Conservation (phyloP, 2,113 vertebrate genomes). For the Tinamus guttatus region DNA sequence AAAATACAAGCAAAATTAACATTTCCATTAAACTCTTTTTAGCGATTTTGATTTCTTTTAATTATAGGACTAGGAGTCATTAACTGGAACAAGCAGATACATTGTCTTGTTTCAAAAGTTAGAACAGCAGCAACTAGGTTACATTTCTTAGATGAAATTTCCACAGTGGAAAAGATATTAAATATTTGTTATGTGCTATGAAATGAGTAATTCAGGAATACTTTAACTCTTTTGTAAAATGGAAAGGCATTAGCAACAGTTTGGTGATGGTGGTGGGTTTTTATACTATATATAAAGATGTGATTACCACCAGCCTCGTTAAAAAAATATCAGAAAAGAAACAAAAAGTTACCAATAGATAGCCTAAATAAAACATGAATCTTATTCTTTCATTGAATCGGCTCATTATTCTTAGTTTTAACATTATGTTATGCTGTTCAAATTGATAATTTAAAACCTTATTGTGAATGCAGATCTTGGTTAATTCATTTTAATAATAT, state of each 20-base stretch:
- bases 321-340: background rate
- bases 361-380: background rate
- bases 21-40: background rate
- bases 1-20: background rate
- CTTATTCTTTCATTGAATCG: background rate
- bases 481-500: background rate
- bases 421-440: background rate
- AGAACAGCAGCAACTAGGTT: background rate
- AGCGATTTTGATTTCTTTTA: background rate
- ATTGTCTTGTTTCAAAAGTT: background rate
- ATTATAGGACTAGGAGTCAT: background rate
- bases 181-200: background rate
- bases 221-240: constrained; percentile 12
- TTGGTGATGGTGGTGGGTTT: background rate
- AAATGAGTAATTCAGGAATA: background rate
- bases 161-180: constrained; percentile 22
- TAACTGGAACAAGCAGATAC: background rate
- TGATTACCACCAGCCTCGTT: background rate
- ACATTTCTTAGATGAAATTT: constrained; percentile 12
- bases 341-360: background rate
- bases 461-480: background rate
- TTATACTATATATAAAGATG: background rate
- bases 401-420: background rate
- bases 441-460: background rate
- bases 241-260: background rate